Conservation (phyloP, 2,888 invertebrate species). For the Acrobasis suavella region DNA sequence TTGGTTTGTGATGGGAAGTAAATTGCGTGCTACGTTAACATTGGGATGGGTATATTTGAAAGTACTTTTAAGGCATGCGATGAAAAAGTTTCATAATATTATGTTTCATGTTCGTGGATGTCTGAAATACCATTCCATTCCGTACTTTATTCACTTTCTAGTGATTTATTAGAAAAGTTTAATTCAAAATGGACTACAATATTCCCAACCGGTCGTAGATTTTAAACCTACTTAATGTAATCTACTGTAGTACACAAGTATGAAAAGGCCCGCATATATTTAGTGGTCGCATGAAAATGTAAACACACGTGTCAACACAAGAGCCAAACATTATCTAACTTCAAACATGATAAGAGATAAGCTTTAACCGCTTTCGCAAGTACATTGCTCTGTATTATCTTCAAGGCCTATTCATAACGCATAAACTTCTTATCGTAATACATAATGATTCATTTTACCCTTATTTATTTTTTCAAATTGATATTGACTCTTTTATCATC, state of each 20-base stretch:
- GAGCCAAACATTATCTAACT: constrained; percentile 60
- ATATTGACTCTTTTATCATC: too few relatives aligned
- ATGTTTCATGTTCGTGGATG: constrained; percentile 1
- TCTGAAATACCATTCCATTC: neutral
- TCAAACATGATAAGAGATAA: constrained; percentile 69
- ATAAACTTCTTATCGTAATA: neutral
- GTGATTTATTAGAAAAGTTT: neutral
- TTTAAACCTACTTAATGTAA: too few relatives aligned
- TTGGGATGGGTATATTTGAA: constrained; percentile 21
- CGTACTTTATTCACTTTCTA: neutral
- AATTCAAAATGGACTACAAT: neutral
- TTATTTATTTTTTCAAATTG: too few relatives aligned
- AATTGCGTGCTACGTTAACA: constrained; percentile 56
- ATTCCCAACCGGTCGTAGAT: neutral
- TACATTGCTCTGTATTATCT: constrained; percentile 31
- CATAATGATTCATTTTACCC: too few relatives aligned
- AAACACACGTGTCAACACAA: constrained; percentile 43
- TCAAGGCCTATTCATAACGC: neutral
- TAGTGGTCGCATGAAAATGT: constrained; percentile 40
- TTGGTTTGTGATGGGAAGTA: constrained; percentile 75
- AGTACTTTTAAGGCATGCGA: constrained; percentile 9
- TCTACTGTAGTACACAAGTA: neutral
- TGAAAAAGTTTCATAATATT: neutral
- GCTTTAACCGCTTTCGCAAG: constrained; percentile 50
- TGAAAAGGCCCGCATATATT: constrained; percentile 35